These are phyloP conservation scores for Morelia viridis DNA, from an alignment of 2,797 vertebrate genomes.

Conservation along the genomic window DNA sequence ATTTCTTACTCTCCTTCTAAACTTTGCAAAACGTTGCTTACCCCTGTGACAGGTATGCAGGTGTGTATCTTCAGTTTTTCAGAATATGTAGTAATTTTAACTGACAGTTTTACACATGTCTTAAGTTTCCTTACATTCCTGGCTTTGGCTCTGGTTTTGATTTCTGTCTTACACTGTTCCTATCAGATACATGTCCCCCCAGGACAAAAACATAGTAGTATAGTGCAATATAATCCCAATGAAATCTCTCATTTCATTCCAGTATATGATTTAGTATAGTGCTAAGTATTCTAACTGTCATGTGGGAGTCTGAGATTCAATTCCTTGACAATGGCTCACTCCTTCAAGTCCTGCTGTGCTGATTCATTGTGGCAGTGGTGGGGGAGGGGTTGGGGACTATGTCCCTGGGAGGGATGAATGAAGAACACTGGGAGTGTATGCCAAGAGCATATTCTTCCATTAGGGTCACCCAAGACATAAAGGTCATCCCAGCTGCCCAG, in stretches of 20 bases:
- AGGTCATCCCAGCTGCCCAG: neutral
- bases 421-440: neutral
- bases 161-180: neutral
- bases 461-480: neutral
- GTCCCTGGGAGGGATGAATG: neutral
- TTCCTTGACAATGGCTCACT: neutral
- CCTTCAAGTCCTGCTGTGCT: neutral
- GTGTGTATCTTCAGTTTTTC: neutral
- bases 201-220: neutral
- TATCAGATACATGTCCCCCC: neutral
- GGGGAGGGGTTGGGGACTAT: neutral
- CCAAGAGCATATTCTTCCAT: neutral
- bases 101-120: neutral
- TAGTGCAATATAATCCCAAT: neutral
- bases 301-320: neutral
- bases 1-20: neutral
- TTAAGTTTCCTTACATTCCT: constrained; percentile 4
- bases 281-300: neutral
- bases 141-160: constrained; percentile 4
- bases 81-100: neutral
- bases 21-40: neutral
- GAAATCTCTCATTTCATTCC: neutral
- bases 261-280: neutral
- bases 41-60: neutral
- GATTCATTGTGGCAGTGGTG: neutral